Conservation (phyloP, 2,113 vertebrate species). For the Hirundichthys speculiger region DNA sequence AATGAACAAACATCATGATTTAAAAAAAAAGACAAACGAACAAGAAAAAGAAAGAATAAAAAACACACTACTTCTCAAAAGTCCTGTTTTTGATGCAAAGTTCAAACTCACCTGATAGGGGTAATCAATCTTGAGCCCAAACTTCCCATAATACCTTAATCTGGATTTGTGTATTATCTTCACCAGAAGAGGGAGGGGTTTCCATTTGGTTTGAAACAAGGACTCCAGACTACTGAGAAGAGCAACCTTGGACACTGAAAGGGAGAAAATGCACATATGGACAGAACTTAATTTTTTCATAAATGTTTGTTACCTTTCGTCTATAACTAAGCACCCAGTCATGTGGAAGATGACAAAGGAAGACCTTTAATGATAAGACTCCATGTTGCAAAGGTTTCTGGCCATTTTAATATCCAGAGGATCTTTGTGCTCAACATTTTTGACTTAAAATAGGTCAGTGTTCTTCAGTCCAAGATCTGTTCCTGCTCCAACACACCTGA, state of each 20-base stretch:
- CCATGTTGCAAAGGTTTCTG: too few species aligned
- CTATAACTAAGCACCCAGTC: too few species aligned
- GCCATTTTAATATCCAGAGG: too few species aligned
- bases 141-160: constrained; percentile 90
- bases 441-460: too few species aligned
- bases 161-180: constrained; percentile 90
- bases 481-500: too few species aligned
- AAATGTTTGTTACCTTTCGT: not conserved
- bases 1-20: not conserved
- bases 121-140: constrained; percentile 81
- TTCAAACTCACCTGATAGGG: constrained; percentile 88
- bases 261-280: constrained; percentile 1
- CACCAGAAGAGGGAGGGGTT: constrained; percentile 85
- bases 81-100: not conserved
- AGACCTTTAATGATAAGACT: too few species aligned
- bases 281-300: not conserved
- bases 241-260: constrained; percentile 83
- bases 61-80: not conserved
- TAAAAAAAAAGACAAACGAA: not conserved
- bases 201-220: constrained; percentile 69
- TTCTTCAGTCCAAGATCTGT: too few species aligned
- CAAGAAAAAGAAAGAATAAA: not conserved
- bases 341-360: too few species aligned
- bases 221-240: constrained; percentile 83
- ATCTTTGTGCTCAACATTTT: too few species aligned